phyloP scores from a whole-genome alignment of 2,113 vertebrate species.

The Gnathonemus longibarbis region DNA sequence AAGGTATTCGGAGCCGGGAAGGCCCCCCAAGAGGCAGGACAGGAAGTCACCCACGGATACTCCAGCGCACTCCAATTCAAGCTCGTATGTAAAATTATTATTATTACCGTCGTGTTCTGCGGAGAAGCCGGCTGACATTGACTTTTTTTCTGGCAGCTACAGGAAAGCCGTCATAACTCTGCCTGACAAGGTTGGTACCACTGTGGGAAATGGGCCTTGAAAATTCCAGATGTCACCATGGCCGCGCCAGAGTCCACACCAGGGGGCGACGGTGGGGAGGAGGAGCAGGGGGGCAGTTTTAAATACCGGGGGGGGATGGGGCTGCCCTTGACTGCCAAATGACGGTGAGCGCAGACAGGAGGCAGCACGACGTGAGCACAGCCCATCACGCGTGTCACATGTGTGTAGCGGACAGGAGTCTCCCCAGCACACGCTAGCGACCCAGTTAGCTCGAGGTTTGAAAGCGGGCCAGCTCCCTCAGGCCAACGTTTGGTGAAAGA shows the following conservation, averaged over 20 bases:
- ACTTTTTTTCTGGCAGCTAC: background rate
- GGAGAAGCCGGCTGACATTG: background rate
- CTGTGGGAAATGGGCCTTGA: constrained; percentile 13
- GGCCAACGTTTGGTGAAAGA: background rate
- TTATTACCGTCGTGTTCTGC: background rate
- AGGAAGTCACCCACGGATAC: background rate
- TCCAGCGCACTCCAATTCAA: background rate
- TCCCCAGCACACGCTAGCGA: background rate
- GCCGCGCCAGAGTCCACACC: background rate
- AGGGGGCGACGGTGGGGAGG: background rate
- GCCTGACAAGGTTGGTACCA: constrained; percentile 22
- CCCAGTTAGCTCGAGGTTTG: background rate
- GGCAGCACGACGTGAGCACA: background rate
- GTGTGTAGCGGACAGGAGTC: background rate
- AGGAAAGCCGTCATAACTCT: constrained; percentile 22
- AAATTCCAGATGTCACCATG: constrained; percentile 2
- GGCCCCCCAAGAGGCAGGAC: background rate
- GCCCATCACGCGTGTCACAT: background rate
- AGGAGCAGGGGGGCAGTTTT: background rate
- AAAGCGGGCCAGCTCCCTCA: background rate
- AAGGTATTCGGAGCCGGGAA: constrained; percentile 5
- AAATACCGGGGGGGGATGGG: background rate
- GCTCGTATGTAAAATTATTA: background rate
- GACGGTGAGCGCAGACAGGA: background rate
- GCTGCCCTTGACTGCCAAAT: background rate